Conservation (phyloP, 2,888 invertebrate species). For the Chrysina gloriosa region DNA sequence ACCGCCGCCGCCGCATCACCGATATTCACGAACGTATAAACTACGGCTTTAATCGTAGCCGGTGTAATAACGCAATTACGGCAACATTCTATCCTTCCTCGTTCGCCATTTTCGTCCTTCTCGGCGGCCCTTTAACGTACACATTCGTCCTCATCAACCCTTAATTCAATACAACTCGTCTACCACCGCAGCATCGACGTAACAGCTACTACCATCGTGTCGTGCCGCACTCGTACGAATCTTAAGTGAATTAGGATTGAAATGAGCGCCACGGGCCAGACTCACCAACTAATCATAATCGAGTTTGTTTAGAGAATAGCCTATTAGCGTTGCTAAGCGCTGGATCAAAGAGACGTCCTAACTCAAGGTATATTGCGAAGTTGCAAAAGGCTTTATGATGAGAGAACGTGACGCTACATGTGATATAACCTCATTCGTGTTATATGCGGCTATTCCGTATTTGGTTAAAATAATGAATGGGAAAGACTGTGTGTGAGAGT, state of each 20-base stretch:
- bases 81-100: neutral
- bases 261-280: constrained; percentile 60
- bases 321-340: constrained; percentile 57
- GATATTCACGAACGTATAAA: constrained; percentile 15
- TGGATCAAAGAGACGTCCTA: constrained; percentile 56
- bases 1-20: constrained; percentile 6
- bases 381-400: constrained; percentile 42
- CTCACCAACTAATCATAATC: constrained; percentile 58
- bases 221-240: constrained; percentile 35
- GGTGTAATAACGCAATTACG: constrained; percentile 26
- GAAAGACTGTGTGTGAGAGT: too few species aligned
- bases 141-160: constrained; percentile 46
- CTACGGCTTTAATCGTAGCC: constrained; percentile 30
- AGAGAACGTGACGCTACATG: neutral
- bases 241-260: constrained; percentile 60
- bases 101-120: neutral
- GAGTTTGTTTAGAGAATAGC: constrained; percentile 62
- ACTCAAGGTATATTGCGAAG: constrained; percentile 49
- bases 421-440: too few species aligned
- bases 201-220: constrained; percentile 33
- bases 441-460: too few species aligned
- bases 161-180: constrained; percentile 59
- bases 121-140: neutral
- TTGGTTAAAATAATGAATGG: too few species aligned
- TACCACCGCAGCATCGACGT: constrained; percentile 57